Evolutionary conservation across 2,888 invertebrate genomes (phyloP).

Genomic region (Temnothorax rugatulus): DNA sequence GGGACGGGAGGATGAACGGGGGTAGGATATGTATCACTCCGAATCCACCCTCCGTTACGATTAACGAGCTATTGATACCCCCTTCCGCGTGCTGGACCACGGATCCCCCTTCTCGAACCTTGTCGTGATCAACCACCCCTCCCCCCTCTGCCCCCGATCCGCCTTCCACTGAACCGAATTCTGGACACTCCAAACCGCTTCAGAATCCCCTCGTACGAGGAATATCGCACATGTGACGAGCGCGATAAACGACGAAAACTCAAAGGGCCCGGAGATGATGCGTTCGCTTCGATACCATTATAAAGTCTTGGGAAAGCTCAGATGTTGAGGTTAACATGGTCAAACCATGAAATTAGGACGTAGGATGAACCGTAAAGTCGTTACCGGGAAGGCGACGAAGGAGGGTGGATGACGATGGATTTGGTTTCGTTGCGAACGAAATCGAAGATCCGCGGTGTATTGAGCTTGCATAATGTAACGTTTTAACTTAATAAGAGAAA

Average conservation of each 20-base stretch:
- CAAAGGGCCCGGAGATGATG: slow-evolving; percentile 51
- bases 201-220: slow-evolving; percentile 55
- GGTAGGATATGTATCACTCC: slow-evolving; percentile 54
- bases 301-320: slow-evolving; percentile 81
- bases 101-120: slow-evolving; percentile 37
- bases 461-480: not conserved
- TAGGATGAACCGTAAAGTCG: slow-evolving; percentile 52
- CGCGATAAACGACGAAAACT: slow-evolving; percentile 57
- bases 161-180: slow-evolving; percentile 19
- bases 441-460: not conserved
- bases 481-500: not conserved
- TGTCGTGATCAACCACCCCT: slow-evolving; percentile 24
- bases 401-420: not conserved
- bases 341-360: slow-evolving; percentile 67
- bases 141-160: slow-evolving; percentile 49
- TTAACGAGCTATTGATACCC: slow-evolving; percentile 86
- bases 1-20: slow-evolving; percentile 1
- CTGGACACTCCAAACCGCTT: slow-evolving; percentile 38
- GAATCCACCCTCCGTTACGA: slow-evolving; percentile 74
- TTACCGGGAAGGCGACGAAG: slow-evolving; percentile 14
- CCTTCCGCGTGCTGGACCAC: slow-evolving; percentile 67
- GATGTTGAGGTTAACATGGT: slow-evolving; percentile 64
- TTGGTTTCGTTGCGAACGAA: not conserved
- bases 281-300: slow-evolving; percentile 72
- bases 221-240: slow-evolving; percentile 75